A percentile compares a stretch with the other conserved stretches of the same genome.
Evolutionary conservation across 2,113 vertebrate species (phyloP).

Genomic region (Cyrtonyx montezumae): DNA sequence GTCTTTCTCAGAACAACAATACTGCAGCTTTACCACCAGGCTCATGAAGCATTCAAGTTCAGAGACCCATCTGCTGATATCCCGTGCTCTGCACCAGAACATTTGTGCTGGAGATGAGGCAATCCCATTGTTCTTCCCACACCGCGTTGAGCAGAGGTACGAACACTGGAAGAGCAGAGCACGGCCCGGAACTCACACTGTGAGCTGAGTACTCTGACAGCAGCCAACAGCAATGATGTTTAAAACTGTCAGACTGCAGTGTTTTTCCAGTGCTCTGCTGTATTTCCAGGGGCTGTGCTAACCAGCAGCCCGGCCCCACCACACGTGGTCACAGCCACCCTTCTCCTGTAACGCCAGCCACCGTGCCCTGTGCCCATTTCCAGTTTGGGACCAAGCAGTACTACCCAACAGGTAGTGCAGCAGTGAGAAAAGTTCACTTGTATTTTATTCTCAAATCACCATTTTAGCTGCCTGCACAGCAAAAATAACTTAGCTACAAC

Average conservation of each 20-base stretch:
- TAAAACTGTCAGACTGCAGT: neutral
- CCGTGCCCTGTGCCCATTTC: neutral
- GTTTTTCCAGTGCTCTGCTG: neutral
- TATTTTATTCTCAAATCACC: neutral
- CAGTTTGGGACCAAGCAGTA: neutral
- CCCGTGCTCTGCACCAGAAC: neutral
- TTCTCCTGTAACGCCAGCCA: neutral
- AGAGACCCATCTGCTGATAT: neutral
- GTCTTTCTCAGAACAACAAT: too few relatives aligned
- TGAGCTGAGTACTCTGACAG: neutral
- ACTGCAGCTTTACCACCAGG: too few relatives aligned
- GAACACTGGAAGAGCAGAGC: neutral
- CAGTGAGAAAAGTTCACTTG: neutral
- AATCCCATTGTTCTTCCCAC: neutral
- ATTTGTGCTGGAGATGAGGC: neutral
- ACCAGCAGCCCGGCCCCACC: too few relatives aligned
- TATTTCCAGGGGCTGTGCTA: neutral
- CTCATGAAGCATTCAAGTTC: neutral
- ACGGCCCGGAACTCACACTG: neutral
- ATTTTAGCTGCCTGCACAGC: neutral
- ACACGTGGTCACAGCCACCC: too few relatives aligned
- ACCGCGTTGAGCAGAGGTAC: fast-evolving
- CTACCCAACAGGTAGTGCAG: neutral
- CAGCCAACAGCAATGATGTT: fast-evolving
- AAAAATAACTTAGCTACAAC: neutral